Conservation (phyloP, 2,797 vertebrate genomes). For the Eulemur rubriventer region DNA sequence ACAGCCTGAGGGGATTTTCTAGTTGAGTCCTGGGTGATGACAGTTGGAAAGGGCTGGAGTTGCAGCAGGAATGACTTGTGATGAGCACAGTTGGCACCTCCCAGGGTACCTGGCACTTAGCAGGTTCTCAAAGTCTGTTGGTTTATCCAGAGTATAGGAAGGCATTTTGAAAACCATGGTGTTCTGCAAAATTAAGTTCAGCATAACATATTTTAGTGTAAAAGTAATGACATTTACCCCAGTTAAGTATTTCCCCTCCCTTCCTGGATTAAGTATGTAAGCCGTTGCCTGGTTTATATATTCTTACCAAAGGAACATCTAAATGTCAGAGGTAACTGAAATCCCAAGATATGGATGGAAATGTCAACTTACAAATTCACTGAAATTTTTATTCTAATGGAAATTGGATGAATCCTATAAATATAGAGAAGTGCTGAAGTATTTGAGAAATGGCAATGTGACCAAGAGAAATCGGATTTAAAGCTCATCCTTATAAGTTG, state of each 20-base stretch:
- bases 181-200: not conserved
- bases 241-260: not conserved
- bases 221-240: not conserved
- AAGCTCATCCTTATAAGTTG: constrained; percentile 16
- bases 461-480: constrained; percentile 7
- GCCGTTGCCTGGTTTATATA: not conserved
- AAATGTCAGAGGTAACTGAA: constrained; percentile 43
- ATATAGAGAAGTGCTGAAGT: not conserved
- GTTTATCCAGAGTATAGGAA: not conserved
- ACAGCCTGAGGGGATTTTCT: not conserved
- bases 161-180: not conserved
- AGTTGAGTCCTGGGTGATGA: not conserved
- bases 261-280: constrained; percentile 26
- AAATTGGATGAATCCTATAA: constrained; percentile 17
- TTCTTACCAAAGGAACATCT: constrained; percentile 13
- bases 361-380: constrained; percentile 21
- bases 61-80: fast-evolving
- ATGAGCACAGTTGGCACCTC: not conserved
- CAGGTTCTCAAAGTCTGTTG: not conserved
- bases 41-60: not conserved
- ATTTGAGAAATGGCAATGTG: not conserved
- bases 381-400: constrained; percentile 5
- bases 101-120: not conserved
- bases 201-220: not conserved
- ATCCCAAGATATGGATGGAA: constrained; percentile 9